Conservation (phyloP, 2,113 vertebrate genomes). For the Petroica traversi region DNA sequence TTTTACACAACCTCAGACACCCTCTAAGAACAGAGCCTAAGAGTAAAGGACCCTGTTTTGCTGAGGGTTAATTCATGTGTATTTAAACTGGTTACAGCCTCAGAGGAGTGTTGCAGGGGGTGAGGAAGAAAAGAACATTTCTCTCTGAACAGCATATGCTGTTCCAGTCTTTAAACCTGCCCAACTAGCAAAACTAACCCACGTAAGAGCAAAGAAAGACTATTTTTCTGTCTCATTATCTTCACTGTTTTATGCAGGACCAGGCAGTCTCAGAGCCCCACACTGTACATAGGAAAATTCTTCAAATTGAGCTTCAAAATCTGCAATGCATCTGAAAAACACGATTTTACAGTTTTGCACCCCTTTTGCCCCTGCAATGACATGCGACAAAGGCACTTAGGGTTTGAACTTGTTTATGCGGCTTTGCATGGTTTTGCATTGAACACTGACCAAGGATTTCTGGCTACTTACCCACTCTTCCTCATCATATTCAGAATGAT, state of each 20-base stretch:
- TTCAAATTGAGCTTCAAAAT: not conserved
- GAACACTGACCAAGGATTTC: not conserved
- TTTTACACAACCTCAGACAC: not conserved
- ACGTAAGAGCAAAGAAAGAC: not conserved
- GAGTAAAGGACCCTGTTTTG: not conserved
- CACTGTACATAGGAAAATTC: not conserved
- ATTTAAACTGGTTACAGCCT: not conserved
- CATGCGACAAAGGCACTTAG: not conserved
- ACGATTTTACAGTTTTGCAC: not conserved
- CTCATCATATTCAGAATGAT: constrained; percentile 93
- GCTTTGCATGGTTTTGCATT: not conserved
- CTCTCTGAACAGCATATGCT: not conserved
- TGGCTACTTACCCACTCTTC: constrained; percentile 91
- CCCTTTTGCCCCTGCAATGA: fast-evolving
- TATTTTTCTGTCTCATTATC: not conserved
- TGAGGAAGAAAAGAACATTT: not conserved
- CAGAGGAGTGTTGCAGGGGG: not conserved
- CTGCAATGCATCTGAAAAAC: not conserved
- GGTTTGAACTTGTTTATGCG: not conserved
- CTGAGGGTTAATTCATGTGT: not conserved
- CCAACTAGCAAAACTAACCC: not conserved
- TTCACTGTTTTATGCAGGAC: not conserved
- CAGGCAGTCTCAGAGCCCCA: not conserved
- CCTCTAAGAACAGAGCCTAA: not conserved
- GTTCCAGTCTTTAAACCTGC: not conserved